A percentile compares a stretch with the other conserved stretches of the same genome.
These are phyloP conservation scores for Metaphire vulgaris DNA, from an alignment of 1,140 invertebrate genomes.

Conservation along the genomic window DNA sequence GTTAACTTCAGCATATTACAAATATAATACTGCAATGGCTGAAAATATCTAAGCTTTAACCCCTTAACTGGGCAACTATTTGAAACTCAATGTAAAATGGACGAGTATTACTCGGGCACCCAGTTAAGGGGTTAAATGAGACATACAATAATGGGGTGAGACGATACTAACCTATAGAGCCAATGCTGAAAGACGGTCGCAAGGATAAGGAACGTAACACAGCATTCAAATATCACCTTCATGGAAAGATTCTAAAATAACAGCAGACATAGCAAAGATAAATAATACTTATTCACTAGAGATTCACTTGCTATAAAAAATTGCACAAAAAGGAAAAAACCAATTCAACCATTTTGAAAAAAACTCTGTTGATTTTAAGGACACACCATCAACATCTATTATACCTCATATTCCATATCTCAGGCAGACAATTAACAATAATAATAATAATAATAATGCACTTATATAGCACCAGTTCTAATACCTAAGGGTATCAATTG, in stretches of 20 bases:
- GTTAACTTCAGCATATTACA: no score
- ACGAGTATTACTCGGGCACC: no score
- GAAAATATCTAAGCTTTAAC: no score
- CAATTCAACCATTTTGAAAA: background rate
- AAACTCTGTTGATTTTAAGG: background rate
- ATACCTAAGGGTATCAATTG: no score
- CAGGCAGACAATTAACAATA: background rate
- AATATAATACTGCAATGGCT: no score
- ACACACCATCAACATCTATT: background rate
- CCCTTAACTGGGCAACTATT: no score
- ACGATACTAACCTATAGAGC: conserved; percentile 42
- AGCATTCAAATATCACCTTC: conserved; percentile 42
- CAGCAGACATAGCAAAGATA: background rate
- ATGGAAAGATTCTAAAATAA: conserved; percentile 16
- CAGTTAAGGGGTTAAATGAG: no score
- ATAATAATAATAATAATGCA: background rate
- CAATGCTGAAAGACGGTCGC: conserved; percentile 42
- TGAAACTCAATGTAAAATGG: no score
- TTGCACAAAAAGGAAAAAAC: background rate
- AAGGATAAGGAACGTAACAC: conserved; percentile 43
- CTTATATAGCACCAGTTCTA: no score
- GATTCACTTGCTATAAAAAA: background rate
- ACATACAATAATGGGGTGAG: no score
- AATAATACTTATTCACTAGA: background rate
- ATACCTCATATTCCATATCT: background rate